phyloP scores from a whole-genome alignment of 1,140 invertebrate genomes.

The Drosophila sulfurigaster region DNA sequence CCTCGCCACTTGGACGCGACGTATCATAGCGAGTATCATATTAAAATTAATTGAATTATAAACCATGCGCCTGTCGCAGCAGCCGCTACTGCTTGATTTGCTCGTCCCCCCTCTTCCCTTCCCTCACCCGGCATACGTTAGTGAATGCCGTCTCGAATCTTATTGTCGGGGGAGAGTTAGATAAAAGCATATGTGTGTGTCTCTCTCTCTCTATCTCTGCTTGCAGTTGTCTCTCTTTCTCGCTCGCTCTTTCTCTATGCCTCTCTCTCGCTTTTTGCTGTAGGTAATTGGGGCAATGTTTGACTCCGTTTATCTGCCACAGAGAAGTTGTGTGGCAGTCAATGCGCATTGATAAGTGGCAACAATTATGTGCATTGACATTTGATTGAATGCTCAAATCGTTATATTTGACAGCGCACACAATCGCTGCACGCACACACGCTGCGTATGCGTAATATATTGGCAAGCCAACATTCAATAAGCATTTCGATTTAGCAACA shows the following conservation, averaged over 20 bases:
- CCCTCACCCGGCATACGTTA: constrained; percentile 17
- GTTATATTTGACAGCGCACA: constrained; percentile 16
- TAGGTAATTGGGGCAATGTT: constrained; percentile 68
- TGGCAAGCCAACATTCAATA: neutral
- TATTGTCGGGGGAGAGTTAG: constrained; percentile 22
- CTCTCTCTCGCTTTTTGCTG: neutral
- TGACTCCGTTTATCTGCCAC: constrained; percentile 44
- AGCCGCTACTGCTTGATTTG: neutral
- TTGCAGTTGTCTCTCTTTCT: neutral
- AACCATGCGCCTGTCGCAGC: constrained; percentile 45
- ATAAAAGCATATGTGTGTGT: constrained; percentile 32
- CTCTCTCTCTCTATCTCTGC: too few relatives aligned
- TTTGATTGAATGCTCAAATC: constrained; percentile 27
- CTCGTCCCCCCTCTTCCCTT: neutral
- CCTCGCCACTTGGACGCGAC: neutral
- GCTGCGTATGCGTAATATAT: constrained; percentile 42
- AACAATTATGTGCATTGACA: constrained; percentile 39
- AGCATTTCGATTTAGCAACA: neutral
- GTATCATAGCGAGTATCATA: constrained; percentile 57
- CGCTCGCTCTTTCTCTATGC: neutral
- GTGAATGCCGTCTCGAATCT: constrained; percentile 12
- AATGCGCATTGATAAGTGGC: constrained; percentile 21
- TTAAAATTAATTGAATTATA: constrained; percentile 80
- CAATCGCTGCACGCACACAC: constrained; percentile 13
- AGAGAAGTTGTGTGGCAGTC: constrained; percentile 14